These are phyloP conservation scores for Loris lydekkerianus DNA, from an alignment of 2,797 vertebrate species.

Conservation along the genomic window DNA sequence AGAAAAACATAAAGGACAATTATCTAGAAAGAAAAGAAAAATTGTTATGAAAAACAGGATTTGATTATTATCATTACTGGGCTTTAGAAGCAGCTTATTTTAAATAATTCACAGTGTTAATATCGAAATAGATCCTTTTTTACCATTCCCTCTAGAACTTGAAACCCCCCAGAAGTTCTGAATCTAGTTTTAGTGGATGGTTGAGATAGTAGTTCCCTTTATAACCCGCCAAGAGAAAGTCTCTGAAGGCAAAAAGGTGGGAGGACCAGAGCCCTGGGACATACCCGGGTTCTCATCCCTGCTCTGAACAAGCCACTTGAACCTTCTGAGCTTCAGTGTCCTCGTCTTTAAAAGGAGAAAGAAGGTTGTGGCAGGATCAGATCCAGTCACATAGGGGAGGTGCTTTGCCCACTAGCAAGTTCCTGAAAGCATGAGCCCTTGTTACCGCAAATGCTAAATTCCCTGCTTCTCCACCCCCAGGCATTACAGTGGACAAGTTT, in stretches of 20 bases:
- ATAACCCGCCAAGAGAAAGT: not conserved
- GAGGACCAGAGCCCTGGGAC: not conserved
- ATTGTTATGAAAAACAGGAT: not conserved
- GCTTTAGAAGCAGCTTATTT: constrained; percentile 31
- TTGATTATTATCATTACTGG: not conserved
- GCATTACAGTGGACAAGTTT: constrained; percentile 97
- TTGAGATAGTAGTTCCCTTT: not conserved
- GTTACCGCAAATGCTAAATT: not conserved
- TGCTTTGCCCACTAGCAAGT: not conserved
- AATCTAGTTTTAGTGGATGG: not conserved
- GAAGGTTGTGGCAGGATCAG: not conserved
- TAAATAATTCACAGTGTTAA: not conserved
- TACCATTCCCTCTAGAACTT: not conserved
- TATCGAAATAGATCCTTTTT: not conserved
- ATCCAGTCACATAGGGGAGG: not conserved
- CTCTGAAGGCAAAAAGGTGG: not conserved
- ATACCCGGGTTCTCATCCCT: not conserved
- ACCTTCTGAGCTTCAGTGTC: not conserved
- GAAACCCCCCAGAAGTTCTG: not conserved
- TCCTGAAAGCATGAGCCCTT: rapidly evolving
- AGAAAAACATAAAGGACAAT: not conserved
- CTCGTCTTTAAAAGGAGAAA: not conserved
- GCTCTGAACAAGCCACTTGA: not conserved
- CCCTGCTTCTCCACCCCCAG: constrained; percentile 85
- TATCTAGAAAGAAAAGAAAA: constrained; percentile 52